A percentile compares a stretch with the other conserved stretches of the same genome.
Evolutionary conservation across 2,888 invertebrate genomes (phyloP).

Genomic region (Stratiomys singularior): DNA sequence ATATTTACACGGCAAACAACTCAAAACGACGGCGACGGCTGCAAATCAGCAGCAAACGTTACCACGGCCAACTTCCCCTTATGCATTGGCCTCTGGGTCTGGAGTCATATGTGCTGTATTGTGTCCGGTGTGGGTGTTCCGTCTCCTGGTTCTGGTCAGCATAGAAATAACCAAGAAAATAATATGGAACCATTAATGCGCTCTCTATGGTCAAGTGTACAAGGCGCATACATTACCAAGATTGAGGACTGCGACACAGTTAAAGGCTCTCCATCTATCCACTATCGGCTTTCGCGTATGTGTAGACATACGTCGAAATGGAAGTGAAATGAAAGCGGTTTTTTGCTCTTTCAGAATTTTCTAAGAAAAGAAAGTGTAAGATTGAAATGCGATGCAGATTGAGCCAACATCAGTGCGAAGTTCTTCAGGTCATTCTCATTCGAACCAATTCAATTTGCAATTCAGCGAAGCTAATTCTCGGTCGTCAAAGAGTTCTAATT

Average conservation of each 20-base stretch:
- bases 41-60: slow-evolving; percentile 1
- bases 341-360: too few relatives aligned
- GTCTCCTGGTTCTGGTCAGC: background rate
- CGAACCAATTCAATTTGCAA: too few relatives aligned
- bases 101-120: too few relatives aligned
- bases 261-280: background rate
- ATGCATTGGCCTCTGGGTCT: too few relatives aligned
- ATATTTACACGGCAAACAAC: slow-evolving; percentile 31
- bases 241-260: background rate
- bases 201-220: background rate
- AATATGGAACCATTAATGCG: background rate
- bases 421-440: too few relatives aligned
- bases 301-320: background rate
- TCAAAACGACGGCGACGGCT: background rate
- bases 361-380: too few relatives aligned
- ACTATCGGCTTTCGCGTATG: background rate
- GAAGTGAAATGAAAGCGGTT: background rate
- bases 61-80: background rate
- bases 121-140: background rate
- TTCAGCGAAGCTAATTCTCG: too few relatives aligned
- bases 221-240: background rate
- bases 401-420: too few relatives aligned
- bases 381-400: too few relatives aligned
- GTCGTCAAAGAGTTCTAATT: too few relatives aligned
- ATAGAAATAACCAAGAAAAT: background rate